These are phyloP conservation scores for Henricia sp. DNA, from an alignment of 53 echinoderm and acorn worm genomes.

Conservation along the genomic window DNA sequence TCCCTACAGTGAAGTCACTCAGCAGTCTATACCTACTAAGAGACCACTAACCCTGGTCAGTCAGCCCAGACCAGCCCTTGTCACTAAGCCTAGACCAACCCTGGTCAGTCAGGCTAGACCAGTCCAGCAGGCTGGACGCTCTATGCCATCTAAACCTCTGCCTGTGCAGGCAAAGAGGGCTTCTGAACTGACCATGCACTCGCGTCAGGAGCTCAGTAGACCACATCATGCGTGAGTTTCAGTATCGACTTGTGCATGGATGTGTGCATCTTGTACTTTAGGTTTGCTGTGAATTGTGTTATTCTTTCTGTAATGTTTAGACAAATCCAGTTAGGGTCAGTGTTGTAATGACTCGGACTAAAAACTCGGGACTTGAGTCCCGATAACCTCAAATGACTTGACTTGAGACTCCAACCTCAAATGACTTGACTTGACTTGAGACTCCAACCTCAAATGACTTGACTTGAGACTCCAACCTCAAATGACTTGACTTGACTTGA, in stretches of 20 bases:
- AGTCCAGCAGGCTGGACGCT: too few species aligned
- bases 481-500: too few species aligned
- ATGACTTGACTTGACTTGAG: too few species aligned
- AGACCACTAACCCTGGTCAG: slow-evolving; percentile 30
- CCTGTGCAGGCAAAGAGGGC: slow-evolving; percentile 10
- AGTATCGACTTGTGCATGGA: neutral
- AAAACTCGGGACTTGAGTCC: too few species aligned
- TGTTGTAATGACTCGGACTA: too few species aligned
- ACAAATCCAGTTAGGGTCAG: too few species aligned
- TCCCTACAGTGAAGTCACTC: slow-evolving; percentile 15
- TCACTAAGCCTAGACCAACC: neutral
- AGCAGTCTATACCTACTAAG: slow-evolving; percentile 31
- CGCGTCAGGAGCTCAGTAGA: slow-evolving; percentile 16
- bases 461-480: too few species aligned
- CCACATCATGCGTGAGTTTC: slow-evolving; percentile 22
- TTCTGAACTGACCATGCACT: slow-evolving; percentile 6
- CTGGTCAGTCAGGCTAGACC: slow-evolving; percentile 1
- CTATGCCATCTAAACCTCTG: neutral
- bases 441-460: too few species aligned
- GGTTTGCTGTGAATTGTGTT: too few species aligned
- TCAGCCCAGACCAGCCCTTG: neutral
- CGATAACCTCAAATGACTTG: too few species aligned
- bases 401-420: too few species aligned
- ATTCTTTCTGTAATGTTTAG: too few species aligned
- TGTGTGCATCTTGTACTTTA: slow-evolving; percentile 28